A percentile compares a stretch with the other conserved stretches of the same genome.
Evolutionary conservation across 2,888 invertebrate species (phyloP).

Genomic region (Erebia epiphron): DNA sequence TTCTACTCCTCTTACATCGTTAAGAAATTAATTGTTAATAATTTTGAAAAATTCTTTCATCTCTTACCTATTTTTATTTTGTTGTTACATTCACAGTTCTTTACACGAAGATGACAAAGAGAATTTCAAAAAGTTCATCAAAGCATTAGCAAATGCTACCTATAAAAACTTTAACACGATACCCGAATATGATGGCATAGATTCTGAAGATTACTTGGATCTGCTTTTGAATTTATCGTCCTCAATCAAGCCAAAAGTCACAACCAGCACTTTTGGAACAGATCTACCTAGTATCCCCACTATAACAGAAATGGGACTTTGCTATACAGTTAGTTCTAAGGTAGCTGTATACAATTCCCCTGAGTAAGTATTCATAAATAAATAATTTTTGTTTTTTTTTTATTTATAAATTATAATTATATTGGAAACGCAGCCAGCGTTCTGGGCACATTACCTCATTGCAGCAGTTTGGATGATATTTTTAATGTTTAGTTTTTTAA

Average conservation of each 20-base stretch:
- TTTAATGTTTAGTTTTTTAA: no score
- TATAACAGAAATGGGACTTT: conserved; percentile 87
- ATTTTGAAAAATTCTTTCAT: no score
- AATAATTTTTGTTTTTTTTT: neutral
- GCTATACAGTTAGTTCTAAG: conserved; percentile 86
- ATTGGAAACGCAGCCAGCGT: no score
- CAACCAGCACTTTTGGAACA: conserved; percentile 81
- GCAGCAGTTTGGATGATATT: no score
- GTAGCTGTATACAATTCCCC: conserved; percentile 84
- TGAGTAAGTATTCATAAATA: conserved; percentile 61
- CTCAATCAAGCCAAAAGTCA: conserved; percentile 74
- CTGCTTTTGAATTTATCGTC: conserved; percentile 79
- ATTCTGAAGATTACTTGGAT: conserved; percentile 81
- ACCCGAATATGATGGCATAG: conserved; percentile 81
- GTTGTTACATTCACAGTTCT: conserved; percentile 46
- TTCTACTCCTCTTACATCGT: no score
- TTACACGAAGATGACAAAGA: conserved; percentile 73
- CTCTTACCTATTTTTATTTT: neutral
- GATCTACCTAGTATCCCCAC: conserved; percentile 80
- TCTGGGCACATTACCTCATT: no score
- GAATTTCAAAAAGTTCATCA: conserved; percentile 79
- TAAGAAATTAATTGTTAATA: no score
- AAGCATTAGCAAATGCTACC: conserved; percentile 80
- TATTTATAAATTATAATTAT: no score
- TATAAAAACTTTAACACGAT: conserved; percentile 84